Evolutionary conservation across 2,888 invertebrate genomes (phyloP).

Genomic region (Protonemura montana): DNA sequence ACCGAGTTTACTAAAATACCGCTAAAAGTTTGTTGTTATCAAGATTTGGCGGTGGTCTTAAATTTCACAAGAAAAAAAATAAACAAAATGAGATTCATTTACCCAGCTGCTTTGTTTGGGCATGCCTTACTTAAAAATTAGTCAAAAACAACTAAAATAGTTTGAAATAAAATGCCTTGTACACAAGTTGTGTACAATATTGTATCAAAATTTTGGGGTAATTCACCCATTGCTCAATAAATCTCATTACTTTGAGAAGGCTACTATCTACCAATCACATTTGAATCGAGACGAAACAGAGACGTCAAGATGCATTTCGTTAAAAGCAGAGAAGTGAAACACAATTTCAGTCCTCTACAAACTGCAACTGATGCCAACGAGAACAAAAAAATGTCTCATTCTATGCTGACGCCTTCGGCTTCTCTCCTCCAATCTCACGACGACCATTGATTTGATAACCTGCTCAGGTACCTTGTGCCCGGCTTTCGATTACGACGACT

Average conservation of each 20-base stretch:
- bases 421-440: too few relatives aligned
- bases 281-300: neutral
- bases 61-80: neutral
- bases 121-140: neutral
- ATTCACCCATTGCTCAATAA: neutral
- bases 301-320: neutral
- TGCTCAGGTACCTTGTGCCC: neutral
- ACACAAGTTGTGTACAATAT: neutral
- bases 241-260: neutral
- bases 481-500: neutral
- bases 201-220: neutral
- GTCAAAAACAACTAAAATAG: conserved; percentile 7
- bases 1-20: neutral
- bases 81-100: neutral
- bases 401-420: too few relatives aligned
- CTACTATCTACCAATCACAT: neutral
- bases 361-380: neutral
- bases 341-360: neutral
- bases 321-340: neutral
- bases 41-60: neutral
- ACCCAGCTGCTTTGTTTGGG: neutral
- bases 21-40: neutral
- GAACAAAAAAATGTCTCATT: neutral
- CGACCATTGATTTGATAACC: neutral
- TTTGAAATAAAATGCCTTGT: neutral